Conservation (phyloP, 1,140 invertebrate species). For the Lanistes nyassanus region DNA sequence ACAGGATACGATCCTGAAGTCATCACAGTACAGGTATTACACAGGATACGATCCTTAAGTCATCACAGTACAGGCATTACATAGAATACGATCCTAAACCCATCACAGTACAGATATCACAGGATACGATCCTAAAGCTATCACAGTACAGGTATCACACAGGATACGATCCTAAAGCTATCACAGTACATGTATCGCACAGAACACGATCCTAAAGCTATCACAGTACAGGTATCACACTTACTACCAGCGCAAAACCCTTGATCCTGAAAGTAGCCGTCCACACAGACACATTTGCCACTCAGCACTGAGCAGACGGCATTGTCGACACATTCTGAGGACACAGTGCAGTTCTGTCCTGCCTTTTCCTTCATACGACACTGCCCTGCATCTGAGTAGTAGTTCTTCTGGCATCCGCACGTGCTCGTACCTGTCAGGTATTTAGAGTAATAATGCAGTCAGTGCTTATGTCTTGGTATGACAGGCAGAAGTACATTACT, state of each 20-base stretch:
- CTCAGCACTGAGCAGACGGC: conserved; percentile 21
- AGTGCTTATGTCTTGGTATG: too few relatives aligned
- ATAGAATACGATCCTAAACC: too few relatives aligned
- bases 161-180: too few relatives aligned
- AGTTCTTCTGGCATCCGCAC: conserved; percentile 24
- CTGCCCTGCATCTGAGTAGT: conserved; percentile 20
- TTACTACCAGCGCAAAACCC: conserved; percentile 33
- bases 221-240: background rate
- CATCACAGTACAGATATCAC: too few relatives aligned
- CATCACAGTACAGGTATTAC: too few relatives aligned
- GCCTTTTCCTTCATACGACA: conserved; percentile 18
- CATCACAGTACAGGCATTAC: too few relatives aligned
- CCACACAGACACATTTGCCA: conserved; percentile 16
- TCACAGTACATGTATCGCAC: background rate
- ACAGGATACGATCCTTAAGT: too few relatives aligned
- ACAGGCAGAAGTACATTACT: too few relatives aligned
- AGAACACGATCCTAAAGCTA: too few relatives aligned
- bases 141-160: background rate
- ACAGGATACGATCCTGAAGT: too few relatives aligned
- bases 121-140: too few relatives aligned
- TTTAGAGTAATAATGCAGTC: too few relatives aligned
- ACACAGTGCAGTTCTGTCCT: conserved; percentile 4
- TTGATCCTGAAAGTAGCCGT: conserved; percentile 28
- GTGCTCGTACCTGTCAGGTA: background rate
- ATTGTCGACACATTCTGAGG: conserved; percentile 21